Conservation (phyloP, 2,797 vertebrate genomes). For the Natrix natrix region DNA sequence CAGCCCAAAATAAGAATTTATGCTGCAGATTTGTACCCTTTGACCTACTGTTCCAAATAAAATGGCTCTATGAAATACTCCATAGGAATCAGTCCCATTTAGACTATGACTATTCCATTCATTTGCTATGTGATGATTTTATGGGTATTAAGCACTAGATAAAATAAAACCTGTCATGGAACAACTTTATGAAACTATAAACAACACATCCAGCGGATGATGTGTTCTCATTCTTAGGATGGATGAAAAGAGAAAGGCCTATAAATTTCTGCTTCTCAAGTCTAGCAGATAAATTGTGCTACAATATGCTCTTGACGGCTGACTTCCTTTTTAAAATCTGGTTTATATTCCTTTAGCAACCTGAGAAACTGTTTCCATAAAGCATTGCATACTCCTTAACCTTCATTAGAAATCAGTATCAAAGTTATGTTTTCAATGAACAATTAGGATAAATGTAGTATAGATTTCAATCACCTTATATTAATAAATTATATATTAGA, state of each 20-base stretch:
- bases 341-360: constrained; percentile 56
- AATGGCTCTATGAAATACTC: constrained; percentile 51
- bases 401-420: constrained; percentile 36
- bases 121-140: constrained; percentile 71
- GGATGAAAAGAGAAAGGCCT: constrained; percentile 66
- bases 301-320: constrained; percentile 48
- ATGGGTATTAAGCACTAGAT: constrained; percentile 78
- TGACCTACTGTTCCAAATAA: constrained; percentile 61
- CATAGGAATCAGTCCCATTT: constrained; percentile 49
- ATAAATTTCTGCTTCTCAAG: constrained; percentile 66
- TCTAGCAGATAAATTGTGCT: constrained; percentile 57
- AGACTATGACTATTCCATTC: constrained; percentile 49
- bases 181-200: constrained; percentile 92
- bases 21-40: constrained; percentile 48
- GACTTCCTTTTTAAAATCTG: constrained; percentile 42
- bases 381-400: neutral
- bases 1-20: constrained; percentile 71
- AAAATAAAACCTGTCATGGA: constrained; percentile 85
- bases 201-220: constrained; percentile 73
- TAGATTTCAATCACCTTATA: constrained; percentile 14
- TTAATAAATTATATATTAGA: constrained; percentile 29
- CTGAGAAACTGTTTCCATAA: constrained; percentile 37
- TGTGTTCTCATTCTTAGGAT: constrained; percentile 66
- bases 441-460: neutral
- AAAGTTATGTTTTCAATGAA: constrained; percentile 37